These are phyloP conservation scores for Tetraneura akinire DNA, from an alignment of 1,140 invertebrate genomes.

Conservation along the genomic window DNA sequence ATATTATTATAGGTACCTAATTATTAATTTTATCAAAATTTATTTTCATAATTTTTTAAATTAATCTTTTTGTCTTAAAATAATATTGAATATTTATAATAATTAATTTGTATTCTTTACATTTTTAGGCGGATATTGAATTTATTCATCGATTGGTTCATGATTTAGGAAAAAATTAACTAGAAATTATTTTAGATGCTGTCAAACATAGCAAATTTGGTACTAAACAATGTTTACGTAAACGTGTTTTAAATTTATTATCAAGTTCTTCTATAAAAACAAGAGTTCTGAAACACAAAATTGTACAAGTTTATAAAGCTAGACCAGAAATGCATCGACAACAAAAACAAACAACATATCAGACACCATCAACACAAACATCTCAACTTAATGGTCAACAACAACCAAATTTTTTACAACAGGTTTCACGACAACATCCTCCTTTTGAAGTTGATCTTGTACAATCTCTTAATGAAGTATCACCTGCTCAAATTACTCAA, in stretches of 20 bases:
- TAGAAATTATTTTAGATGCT: conserved; percentile 24
- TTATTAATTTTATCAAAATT: too few species aligned
- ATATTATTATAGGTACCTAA: too few species aligned
- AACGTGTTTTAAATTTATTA: conserved; percentile 30
- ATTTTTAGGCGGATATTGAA: conserved; percentile 13
- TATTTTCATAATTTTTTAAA: too few species aligned
- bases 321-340: neutral
- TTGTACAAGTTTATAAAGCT: conserved; percentile 12
- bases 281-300: conserved; percentile 32
- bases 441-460: neutral
- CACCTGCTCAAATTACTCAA: neutral
- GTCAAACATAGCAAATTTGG: conserved; percentile 22
- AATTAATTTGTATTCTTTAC: neutral
- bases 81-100: too few species aligned
- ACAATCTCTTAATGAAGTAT: neutral
- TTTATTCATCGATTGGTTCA: conserved; percentile 37
- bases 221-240: conserved; percentile 32
- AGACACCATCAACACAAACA: neutral
- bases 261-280: neutral
- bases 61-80: too few species aligned
- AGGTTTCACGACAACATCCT: neutral
- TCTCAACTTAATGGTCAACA: too few species aligned
- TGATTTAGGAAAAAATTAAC: conserved; percentile 15
- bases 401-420: neutral
- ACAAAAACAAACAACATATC: neutral